phyloP scores from a whole-genome alignment of 2,797 vertebrate species.

The Acanthornis magna region DNA sequence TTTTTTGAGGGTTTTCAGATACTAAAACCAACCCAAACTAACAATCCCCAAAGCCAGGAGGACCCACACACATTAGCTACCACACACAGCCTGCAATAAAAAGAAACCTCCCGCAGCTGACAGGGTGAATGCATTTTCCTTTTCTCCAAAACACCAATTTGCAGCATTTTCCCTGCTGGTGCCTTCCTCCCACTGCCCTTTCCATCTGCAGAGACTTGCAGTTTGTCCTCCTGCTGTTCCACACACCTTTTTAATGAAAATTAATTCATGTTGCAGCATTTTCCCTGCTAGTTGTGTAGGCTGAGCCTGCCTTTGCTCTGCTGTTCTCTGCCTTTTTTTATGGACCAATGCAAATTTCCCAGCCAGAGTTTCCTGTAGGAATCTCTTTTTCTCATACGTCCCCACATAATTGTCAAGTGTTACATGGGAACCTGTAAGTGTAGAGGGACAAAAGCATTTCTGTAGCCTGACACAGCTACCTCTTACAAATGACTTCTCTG shows the following conservation, averaged over 20 bases:
- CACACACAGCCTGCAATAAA: not conserved
- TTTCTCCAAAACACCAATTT: not conserved
- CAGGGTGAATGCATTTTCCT: not conserved
- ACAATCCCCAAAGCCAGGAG: not conserved
- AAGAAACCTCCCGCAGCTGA: not conserved
- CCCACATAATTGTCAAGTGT: not conserved
- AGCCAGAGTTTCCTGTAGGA: not conserved
- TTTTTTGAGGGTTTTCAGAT: not conserved
- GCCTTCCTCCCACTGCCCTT: not conserved
- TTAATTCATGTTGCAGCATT: conserved; percentile 14
- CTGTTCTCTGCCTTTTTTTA: not conserved
- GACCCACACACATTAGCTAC: not conserved
- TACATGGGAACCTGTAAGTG: not conserved
- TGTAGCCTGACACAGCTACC: not conserved
- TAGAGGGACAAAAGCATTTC: not conserved
- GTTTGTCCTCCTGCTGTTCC: not conserved
- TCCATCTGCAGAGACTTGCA: not conserved
- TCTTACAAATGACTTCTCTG: not conserved
- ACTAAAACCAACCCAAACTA: not conserved
- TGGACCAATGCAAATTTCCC: not conserved
- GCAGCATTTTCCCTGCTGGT: not conserved
- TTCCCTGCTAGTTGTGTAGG: not conserved
- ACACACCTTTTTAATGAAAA: conserved; percentile 27
- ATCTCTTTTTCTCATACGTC: not conserved
- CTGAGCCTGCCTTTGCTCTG: not conserved